These are phyloP conservation scores for Calcarius lapponicus DNA, from an alignment of 2,797 vertebrate species.

Conservation along the genomic window DNA sequence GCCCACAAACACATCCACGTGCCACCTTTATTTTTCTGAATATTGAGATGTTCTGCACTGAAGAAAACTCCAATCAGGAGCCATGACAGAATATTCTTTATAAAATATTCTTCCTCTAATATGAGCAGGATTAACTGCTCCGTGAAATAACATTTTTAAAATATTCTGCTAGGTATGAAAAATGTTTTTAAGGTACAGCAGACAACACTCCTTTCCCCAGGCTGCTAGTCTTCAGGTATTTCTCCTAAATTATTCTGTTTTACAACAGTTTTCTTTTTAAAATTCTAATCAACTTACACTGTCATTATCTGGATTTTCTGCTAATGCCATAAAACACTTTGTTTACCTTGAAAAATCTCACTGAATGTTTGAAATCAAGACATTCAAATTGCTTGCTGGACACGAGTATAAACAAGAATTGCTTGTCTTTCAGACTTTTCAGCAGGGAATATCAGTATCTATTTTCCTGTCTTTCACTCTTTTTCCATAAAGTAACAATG, in stretches of 20 bases:
- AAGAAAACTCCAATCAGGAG: background rate
- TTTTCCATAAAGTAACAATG: background rate
- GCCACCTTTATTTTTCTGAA: background rate
- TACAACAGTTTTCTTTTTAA: background rate
- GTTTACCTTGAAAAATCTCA: background rate
- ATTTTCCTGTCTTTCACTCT: slow-evolving; percentile 2
- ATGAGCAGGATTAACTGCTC: background rate
- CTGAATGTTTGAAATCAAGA: background rate
- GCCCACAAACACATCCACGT: no score
- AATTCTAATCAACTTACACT: background rate
- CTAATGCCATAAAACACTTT: background rate
- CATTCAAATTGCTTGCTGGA: slow-evolving; percentile 26
- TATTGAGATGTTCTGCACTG: background rate
- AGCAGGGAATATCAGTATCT: background rate
- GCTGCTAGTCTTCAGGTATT: background rate
- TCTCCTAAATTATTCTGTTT: background rate
- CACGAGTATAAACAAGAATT: background rate
- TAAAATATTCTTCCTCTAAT: background rate
- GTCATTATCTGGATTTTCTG: background rate
- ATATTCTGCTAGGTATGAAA: background rate
- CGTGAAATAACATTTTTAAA: background rate
- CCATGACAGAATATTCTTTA: background rate
- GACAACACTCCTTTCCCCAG: background rate
- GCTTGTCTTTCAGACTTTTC: slow-evolving; percentile 30
- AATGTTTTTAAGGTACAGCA: background rate